Conservation (phyloP, 2,113 vertebrate genomes). For the Ochotona curzoniae region DNA sequence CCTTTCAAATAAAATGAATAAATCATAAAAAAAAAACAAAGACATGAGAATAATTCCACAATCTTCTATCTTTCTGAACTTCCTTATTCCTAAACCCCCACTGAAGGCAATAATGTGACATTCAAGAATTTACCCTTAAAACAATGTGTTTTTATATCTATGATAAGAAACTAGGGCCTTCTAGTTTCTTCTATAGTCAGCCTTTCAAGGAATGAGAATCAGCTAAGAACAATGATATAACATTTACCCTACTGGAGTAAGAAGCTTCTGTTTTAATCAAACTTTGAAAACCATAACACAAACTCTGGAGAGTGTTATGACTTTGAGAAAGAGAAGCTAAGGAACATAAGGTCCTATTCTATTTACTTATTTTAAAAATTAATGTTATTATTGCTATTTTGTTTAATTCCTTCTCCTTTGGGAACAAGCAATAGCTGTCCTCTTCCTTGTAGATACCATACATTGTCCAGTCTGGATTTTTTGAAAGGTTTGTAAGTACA, state of each 20-base stretch:
- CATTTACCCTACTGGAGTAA: no score
- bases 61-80: background rate
- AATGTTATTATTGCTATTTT: background rate
- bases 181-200: no score
- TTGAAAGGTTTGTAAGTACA: background rate
- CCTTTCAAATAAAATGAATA: no score
- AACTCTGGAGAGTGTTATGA: background rate
- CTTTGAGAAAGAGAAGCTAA: conserved; percentile 24
- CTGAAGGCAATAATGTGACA: background rate
- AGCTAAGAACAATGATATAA: no score
- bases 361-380: background rate
- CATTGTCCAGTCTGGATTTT: background rate
- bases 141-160: conserved; percentile 22
- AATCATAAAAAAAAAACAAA: background rate
- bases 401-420: background rate
- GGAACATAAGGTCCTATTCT: conserved; percentile 10
- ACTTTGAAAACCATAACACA: background rate
- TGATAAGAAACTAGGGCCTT: background rate
- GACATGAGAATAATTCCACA: background rate
- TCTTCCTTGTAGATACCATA: background rate
- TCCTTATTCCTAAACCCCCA: background rate
- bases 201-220: no score
- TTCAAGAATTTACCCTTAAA: conserved; percentile 41
- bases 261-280: no score
- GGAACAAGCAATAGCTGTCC: background rate